Evolutionary conservation across 2,113 vertebrate species (phyloP).

Genomic region (Coreoperca whiteheadi): DNA sequence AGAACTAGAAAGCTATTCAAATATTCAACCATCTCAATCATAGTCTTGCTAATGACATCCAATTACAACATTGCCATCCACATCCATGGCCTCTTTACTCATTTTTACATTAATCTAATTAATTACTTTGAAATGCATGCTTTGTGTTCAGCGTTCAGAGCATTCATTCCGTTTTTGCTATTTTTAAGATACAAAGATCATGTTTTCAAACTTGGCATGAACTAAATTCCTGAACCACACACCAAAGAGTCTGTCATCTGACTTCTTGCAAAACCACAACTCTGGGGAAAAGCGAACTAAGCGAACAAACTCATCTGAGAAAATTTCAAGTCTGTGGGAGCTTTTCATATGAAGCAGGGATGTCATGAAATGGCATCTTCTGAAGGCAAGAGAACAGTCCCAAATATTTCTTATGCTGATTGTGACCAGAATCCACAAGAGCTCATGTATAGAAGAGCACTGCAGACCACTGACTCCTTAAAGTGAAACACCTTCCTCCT

Average conservation of each 20-base stretch:
- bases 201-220: neutral
- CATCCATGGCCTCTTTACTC: neutral
- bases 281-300: too few species aligned
- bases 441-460: neutral
- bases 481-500: neutral
- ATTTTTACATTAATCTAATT: neutral
- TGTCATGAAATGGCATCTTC: slow-evolving; percentile 8
- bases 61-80: neutral
- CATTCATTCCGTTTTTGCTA: neutral
- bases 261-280: neutral
- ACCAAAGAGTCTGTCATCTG: neutral
- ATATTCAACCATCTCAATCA: neutral
- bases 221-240: neutral
- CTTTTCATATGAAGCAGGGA: neutral
- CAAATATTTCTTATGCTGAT: slow-evolving; percentile 3
- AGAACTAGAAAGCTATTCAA: neutral
- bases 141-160: neutral
- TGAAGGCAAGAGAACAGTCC: neutral
- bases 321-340: slow-evolving; percentile 2
- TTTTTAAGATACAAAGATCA: neutral
- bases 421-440: slow-evolving; percentile 26
- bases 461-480: neutral
- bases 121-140: neutral
- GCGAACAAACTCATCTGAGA: too few species aligned
- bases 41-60: neutral